Percentiles rank a stretch among this genome's conserved stretches.
Conservation (phyloP, 2,888 invertebrate genomes). For the Drosophila kanekoi region DNA sequence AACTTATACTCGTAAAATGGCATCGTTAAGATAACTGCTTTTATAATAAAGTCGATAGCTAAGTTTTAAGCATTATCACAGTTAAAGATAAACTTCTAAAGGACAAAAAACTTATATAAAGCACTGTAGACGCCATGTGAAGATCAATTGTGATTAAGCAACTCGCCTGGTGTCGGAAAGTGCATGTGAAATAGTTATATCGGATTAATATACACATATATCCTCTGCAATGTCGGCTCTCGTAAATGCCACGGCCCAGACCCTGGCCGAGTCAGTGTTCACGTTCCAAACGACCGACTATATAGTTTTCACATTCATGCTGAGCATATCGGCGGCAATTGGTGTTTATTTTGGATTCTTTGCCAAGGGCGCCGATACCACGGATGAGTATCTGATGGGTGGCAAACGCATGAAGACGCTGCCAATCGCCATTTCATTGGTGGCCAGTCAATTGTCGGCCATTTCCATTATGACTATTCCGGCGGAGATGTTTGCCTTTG, state of each 20-base stretch:
- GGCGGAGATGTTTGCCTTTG: constrained; percentile 86
- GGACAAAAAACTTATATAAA: constrained; percentile 23
- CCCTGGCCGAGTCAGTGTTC: constrained; percentile 57
- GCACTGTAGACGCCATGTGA: not conserved
- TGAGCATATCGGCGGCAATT: constrained; percentile 86
- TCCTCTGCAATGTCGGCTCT: constrained; percentile 40
- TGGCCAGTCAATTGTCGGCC: constrained; percentile 87
- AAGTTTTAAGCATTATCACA: not conserved
- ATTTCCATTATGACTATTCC: constrained; percentile 86
- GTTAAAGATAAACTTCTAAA: constrained; percentile 7
- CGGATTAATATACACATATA: not conserved
- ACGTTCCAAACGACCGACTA: constrained; percentile 85
- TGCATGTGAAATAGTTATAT: constrained; percentile 3
- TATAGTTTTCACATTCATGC: constrained; percentile 86
- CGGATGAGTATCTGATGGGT: constrained; percentile 87
- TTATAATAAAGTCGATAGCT: constrained; percentile 27
- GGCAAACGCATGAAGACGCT: constrained; percentile 87
- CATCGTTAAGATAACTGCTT: constrained; percentile 34
- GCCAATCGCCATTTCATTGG: constrained; percentile 88
- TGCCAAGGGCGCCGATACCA: constrained; percentile 85
- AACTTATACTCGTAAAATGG: constrained; percentile 11
- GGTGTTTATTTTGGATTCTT: constrained; percentile 87
- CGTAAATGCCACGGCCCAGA: constrained; percentile 41
- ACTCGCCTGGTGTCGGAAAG: constrained; percentile 1
- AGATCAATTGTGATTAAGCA: constrained; percentile 25